Percentiles rank a stretch among this genome's conserved stretches.
Conservation (phyloP, 1,140 invertebrate genomes). For the Drosophila ogumai region DNA sequence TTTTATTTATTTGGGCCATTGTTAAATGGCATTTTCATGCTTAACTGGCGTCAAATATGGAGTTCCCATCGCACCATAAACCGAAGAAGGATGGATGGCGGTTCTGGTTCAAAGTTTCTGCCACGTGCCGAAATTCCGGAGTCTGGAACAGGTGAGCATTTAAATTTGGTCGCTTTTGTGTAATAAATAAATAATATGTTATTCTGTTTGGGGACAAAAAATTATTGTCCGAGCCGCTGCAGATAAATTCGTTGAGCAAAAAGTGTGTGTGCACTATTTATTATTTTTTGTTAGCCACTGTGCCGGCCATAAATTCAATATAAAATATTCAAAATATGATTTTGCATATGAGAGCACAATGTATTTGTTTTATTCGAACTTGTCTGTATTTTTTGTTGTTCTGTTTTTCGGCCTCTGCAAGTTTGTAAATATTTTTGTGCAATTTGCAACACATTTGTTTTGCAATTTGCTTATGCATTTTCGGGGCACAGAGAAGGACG, state of each 20-base stretch:
- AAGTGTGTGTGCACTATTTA: constrained; percentile 7
- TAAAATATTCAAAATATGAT: constrained; percentile 62
- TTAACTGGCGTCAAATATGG: constrained; percentile 82
- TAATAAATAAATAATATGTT: constrained; percentile 44
- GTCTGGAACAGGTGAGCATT: constrained; percentile 29
- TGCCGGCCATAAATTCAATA: constrained; percentile 36
- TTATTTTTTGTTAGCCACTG: constrained; percentile 20
- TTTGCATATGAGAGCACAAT: constrained; percentile 36
- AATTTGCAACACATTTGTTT: constrained; percentile 45
- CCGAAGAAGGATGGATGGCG: neutral
- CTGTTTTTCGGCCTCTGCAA: constrained; percentile 26
- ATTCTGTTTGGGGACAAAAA: constrained; percentile 37
- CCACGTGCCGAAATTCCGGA: constrained; percentile 54
- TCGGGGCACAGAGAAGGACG: neutral
- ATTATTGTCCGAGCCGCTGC: constrained; percentile 45
- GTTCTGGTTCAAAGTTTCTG: constrained; percentile 54
- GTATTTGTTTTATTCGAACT: constrained; percentile 24
- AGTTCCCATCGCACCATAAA: constrained; percentile 24
- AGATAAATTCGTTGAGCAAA: constrained; percentile 43
- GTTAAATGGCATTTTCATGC: constrained; percentile 83
- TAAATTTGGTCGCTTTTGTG: constrained; percentile 44
- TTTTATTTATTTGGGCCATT: constrained; percentile 77
- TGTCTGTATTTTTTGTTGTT: constrained; percentile 23
- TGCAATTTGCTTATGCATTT: constrained; percentile 45
- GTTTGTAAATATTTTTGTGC: constrained; percentile 55